Conservation (phyloP, 2,888 invertebrate species). For the Venusia cambrica region DNA sequence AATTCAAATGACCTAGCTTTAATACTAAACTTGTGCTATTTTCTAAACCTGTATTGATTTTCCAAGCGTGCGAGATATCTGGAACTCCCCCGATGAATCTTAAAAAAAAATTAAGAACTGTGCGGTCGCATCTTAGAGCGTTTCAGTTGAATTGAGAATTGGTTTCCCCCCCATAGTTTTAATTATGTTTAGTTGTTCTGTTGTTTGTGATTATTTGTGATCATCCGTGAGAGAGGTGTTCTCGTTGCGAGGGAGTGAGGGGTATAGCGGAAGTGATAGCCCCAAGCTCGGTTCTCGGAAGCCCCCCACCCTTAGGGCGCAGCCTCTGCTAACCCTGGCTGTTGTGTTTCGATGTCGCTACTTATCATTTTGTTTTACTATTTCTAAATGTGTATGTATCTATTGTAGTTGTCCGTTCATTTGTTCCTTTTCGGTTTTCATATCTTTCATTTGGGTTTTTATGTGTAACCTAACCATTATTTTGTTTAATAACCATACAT, state of each 20-base stretch:
- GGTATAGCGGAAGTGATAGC: conserved; percentile 79
- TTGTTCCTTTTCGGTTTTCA: conserved; percentile 45
- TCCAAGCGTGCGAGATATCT: conserved; percentile 59
- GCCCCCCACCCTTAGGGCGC: conserved; percentile 75
- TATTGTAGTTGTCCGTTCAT: conserved; percentile 66
- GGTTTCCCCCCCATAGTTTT: conserved; percentile 64
- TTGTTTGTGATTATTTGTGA: conserved; percentile 76
- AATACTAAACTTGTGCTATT: conserved; percentile 36
- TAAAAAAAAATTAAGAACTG: conserved; percentile 41
- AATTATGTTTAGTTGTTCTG: conserved; percentile 70
- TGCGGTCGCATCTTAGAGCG: conserved; percentile 58
- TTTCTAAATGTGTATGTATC: conserved; percentile 70
- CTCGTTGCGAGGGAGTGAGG: conserved; percentile 81
- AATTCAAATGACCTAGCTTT: conserved; percentile 32
- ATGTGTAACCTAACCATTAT: conserved; percentile 48
- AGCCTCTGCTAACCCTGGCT: conserved; percentile 80
- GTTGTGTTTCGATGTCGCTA: conserved; percentile 80
- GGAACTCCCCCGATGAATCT: conserved; percentile 47
- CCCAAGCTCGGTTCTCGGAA: conserved; percentile 73
- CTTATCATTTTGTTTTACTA: conserved; percentile 58
- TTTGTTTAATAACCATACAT: conserved; percentile 65
- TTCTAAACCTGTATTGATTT: conserved; percentile 49
- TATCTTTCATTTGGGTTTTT: conserved; percentile 48
- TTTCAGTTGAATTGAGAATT: conserved; percentile 53
- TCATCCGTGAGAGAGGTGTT: conserved; percentile 81